Evolutionary conservation across 2,888 invertebrate genomes (phyloP), one percentile per base, ranked within the genome.

Genomic region (Embidobia sp.): DNA sequence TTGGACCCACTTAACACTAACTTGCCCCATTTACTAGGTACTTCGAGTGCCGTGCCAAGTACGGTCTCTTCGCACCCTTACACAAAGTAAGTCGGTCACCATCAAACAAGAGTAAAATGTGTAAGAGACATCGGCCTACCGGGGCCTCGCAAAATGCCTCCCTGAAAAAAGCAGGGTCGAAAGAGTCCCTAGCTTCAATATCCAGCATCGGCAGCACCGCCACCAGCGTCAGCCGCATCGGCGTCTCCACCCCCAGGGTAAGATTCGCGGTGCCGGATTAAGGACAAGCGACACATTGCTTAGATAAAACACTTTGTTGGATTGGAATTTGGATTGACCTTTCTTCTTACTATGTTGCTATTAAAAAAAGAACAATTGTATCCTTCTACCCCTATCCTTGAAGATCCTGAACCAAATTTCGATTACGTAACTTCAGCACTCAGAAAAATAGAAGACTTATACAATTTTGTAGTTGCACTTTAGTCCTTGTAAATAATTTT

Each of bases 11-110:
- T 8, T 33, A 33, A n/a, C n/a, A 29, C 29, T 29, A 29, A 44
- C 31, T 63, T 67, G 5, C 42, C 48, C 59, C 83, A 83, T 79
- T 85, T 90, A 91, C 29, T 90, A 97, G 98, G 91, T 99, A 99
- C 91, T 99, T 99, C 91, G 94, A 95, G 81, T 99, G 98, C 90
- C 93, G 94, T 78, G 94, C 96, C 31, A 94, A 95, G 86, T 96
- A 95, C 90, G 99, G 99, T 1, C 92, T 99, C 75, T 99, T 99
- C 90, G 97, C 98, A 16, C 98, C 98, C 1, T 91, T 95, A 66
- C 93, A 95, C 85, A 98, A 98, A 91, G 96, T 98, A 79, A 94
- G 95, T 83, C 93, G 94, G 78, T 96, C 96, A 40, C 97, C 96
- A 22, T 94, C 95, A 53, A 94, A 92, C 89, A 91, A 93, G 83